Percentiles rank a stretch among this genome's conserved stretches.
These are phyloP conservation scores for Drosophila subsilvestris DNA, from an alignment of 2,888 invertebrate genomes.

Conservation along the genomic window DNA sequence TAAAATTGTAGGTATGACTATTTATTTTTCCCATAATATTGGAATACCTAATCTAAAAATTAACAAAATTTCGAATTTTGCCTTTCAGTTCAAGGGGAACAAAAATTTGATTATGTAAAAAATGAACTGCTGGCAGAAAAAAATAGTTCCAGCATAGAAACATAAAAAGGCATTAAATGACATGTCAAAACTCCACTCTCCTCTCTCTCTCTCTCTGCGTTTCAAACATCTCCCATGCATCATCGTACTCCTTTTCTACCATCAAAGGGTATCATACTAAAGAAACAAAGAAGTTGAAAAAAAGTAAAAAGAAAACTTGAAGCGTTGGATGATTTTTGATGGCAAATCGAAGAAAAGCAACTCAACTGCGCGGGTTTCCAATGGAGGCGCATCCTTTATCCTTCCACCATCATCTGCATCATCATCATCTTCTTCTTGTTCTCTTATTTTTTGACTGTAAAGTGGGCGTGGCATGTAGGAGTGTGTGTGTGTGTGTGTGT, in stretches of 20 bases:
- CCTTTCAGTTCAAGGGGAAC: too few relatives aligned
- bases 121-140: background rate
- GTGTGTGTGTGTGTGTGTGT: constrained; percentile 25
- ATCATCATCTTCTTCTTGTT: background rate
- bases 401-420: constrained; percentile 1
- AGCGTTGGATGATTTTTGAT: constrained; percentile 60
- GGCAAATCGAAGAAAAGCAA: constrained; percentile 68
- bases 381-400: constrained; percentile 1
- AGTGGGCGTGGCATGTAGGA: constrained; percentile 39
- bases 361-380: constrained; percentile 37
- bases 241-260: background rate
- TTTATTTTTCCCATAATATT: too few relatives aligned
- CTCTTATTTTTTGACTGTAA: constrained; percentile 2
- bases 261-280: background rate
- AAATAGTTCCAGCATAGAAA: too few relatives aligned
- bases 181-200: too few relatives aligned
- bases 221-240: background rate
- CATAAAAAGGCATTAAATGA: too few relatives aligned
- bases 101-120: too few relatives aligned
- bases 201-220: background rate
- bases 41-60: too few relatives aligned
- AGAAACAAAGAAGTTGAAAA: constrained; percentile 32
- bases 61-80: too few relatives aligned
- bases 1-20: too few relatives aligned
- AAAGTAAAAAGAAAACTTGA: constrained; percentile 48